phyloP scores from a whole-genome alignment of 1,140 invertebrate species.

The Aporrectodea caliginosa region DNA sequence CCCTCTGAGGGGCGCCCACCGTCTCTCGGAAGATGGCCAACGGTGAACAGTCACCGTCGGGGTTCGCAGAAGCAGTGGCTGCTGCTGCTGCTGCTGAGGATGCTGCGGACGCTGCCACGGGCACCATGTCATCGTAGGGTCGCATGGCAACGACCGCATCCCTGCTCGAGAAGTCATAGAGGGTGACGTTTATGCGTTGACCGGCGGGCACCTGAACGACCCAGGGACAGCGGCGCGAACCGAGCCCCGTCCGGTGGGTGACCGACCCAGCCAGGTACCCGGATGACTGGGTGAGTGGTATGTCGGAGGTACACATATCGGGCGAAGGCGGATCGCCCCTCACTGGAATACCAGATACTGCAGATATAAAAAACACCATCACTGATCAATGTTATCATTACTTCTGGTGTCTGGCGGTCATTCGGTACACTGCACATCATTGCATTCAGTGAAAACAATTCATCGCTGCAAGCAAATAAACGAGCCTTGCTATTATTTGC shows the following conservation, averaged over 20 bases:
- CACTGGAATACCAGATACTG: background rate
- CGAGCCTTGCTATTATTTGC: too few relatives aligned
- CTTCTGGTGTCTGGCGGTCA: too few relatives aligned
- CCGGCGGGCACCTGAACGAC: conserved; percentile 13
- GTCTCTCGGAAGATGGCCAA: background rate
- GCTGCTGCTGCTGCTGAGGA: background rate
- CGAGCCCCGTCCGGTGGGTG: conserved; percentile 1
- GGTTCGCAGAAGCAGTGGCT: background rate
- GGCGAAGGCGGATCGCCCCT: background rate
- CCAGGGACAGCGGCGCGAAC: conserved; percentile 25
- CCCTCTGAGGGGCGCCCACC: background rate
- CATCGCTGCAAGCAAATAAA: too few relatives aligned
- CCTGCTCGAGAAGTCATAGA: conserved; percentile 18
- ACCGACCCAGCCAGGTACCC: conserved; percentile 16
- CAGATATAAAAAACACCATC: background rate
- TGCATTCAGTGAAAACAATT: too few relatives aligned
- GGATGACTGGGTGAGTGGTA: background rate
- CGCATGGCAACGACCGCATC: too few relatives aligned
- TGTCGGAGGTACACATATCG: background rate
- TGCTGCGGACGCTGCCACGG: background rate
- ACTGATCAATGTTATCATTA: too few relatives aligned
- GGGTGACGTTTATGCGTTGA: conserved; percentile 24
- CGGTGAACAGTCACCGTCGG: background rate
- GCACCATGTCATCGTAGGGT: too few relatives aligned
- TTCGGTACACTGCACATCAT: too few relatives aligned